phyloP scores from a whole-genome alignment of 2,113 vertebrate genomes.

The Stegostoma tigrinum region DNA sequence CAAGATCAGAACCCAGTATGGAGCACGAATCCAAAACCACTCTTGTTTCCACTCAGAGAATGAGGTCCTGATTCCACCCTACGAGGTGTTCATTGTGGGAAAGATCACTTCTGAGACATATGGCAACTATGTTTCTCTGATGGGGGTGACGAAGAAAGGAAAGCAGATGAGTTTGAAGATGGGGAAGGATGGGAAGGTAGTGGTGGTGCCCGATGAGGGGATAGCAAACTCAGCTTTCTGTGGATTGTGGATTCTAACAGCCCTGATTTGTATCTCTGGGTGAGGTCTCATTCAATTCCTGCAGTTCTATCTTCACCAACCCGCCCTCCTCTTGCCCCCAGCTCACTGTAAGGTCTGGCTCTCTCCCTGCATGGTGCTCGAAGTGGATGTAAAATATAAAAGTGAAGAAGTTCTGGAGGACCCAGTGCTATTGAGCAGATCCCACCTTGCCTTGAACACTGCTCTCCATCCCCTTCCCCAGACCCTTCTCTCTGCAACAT shows the following conservation, averaged over 20 bases:
- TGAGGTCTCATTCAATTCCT: not conserved
- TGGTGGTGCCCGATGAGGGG: not conserved
- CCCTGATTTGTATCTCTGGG: not conserved
- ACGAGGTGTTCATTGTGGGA: not conserved
- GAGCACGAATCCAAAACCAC: not conserved
- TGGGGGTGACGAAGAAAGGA: not conserved
- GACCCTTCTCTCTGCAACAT: too few species aligned
- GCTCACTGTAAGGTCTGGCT: too few species aligned
- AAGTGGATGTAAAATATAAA: too few species aligned
- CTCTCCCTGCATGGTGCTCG: too few species aligned
- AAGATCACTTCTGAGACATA: fast-evolving
- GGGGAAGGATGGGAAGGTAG: not conserved
- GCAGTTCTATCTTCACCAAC: too few species aligned
- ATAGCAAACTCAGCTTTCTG: not conserved
- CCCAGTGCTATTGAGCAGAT: too few species aligned
- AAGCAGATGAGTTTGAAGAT: not conserved
- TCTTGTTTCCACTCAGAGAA: not conserved
- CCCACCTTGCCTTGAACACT: too few species aligned
- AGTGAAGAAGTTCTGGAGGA: too few species aligned
- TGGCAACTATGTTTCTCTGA: not conserved
- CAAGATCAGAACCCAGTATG: not conserved
- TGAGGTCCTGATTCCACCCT: not conserved
- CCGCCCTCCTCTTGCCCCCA: too few species aligned
- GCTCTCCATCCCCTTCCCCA: too few species aligned
- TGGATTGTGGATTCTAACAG: not conserved